phyloP scores from a whole-genome alignment of 2,113 vertebrate species.

The Salminus brasiliensis region DNA sequence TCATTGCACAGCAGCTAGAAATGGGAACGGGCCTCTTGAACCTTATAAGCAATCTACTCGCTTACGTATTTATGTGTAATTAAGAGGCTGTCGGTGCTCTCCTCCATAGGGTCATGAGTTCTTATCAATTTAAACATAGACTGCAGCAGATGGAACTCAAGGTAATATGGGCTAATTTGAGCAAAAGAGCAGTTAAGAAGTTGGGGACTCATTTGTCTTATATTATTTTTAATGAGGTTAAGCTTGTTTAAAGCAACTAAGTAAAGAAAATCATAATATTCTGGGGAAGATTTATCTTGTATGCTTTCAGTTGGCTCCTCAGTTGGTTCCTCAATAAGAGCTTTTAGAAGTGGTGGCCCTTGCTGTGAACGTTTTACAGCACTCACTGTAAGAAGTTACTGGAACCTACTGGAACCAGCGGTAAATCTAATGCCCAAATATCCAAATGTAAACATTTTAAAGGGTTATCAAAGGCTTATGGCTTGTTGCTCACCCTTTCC shows the following conservation, averaged over 20 bases:
- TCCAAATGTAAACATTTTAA: too few relatives aligned
- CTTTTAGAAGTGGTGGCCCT: too few relatives aligned
- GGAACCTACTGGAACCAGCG: too few relatives aligned
- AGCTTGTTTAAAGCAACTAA: neutral
- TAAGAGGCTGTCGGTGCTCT: conserved; percentile 14
- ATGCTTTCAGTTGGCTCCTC: neutral
- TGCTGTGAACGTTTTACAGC: too few relatives aligned
- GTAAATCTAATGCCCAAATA: too few relatives aligned
- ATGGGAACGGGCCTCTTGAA: conserved; percentile 17
- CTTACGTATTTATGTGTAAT: conserved; percentile 20
- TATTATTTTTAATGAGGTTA: neutral
- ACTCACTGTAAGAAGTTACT: too few relatives aligned
- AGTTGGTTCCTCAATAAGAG: neutral
- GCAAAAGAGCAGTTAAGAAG: neutral
- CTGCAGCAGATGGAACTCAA: conserved; percentile 11
- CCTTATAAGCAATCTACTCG: conserved; percentile 14
- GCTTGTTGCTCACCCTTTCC: too few relatives aligned
- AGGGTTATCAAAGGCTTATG: too few relatives aligned
- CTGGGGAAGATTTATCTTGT: neutral
- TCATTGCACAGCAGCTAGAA: conserved; percentile 23
- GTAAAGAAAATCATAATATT: neutral
- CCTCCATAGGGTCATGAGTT: conserved; percentile 22
- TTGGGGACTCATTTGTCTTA: neutral
- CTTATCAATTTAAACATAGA: conserved; percentile 34
- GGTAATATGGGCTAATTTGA: neutral